Evolutionary conservation across 2,113 vertebrate genomes (phyloP).

Genomic region (Plectropomus leopardus): DNA sequence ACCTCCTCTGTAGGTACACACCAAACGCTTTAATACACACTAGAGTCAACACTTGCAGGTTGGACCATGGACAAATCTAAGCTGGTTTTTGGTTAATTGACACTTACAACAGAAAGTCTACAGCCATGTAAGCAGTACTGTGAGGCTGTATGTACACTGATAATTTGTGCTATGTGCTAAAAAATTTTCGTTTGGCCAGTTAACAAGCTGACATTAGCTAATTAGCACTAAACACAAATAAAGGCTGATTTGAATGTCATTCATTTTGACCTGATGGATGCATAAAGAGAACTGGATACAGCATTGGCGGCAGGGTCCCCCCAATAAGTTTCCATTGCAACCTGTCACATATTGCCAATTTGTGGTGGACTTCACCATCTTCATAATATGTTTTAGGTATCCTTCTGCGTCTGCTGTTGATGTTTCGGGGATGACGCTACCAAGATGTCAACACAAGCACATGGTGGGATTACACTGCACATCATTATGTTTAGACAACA

Average conservation of each 20-base stretch:
- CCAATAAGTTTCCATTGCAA: no score
- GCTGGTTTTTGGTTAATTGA: not conserved
- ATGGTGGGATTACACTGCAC: no score
- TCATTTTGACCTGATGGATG: not conserved
- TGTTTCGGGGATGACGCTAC: no score
- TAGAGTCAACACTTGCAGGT: slow-evolving; percentile 23
- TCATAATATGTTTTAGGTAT: no score
- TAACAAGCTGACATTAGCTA: not conserved
- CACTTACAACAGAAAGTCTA: not conserved
- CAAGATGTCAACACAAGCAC: no score
- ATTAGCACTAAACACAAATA: not conserved
- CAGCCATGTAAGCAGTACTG: not conserved
- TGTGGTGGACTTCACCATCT: no score
- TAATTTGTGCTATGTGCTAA: not conserved
- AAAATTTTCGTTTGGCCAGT: not conserved
- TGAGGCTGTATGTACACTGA: not conserved
- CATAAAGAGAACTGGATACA: no score
- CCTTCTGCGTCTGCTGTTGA: no score
- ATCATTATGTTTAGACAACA: no score
- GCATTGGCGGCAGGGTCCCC: no score
- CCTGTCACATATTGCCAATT: no score
- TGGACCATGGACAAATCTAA: not conserved
- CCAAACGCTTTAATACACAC: slow-evolving; percentile 1
- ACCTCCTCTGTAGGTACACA: slow-evolving; percentile 14
- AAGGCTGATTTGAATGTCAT: not conserved